phyloP scores from a whole-genome alignment of 2,888 invertebrate species.

The Notocelia uddmanniana region DNA sequence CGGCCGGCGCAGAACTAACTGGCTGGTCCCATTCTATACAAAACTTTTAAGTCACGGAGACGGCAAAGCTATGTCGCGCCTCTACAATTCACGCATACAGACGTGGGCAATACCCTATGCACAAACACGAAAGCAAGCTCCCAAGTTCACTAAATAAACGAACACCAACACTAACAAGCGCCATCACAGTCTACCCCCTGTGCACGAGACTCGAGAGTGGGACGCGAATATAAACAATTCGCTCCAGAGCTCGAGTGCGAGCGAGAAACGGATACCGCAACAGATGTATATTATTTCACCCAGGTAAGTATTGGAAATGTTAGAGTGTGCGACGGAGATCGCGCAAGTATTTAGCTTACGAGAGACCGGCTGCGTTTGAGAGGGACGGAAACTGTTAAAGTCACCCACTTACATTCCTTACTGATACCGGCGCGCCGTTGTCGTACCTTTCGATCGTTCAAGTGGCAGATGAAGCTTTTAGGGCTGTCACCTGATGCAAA shows the following conservation, averaged over 20 bases:
- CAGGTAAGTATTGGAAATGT: slow-evolving; percentile 86
- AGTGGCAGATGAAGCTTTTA: slow-evolving; percentile 86
- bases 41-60: slow-evolving; percentile 86
- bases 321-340: slow-evolving; percentile 80
- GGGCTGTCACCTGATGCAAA: slow-evolving; percentile 74
- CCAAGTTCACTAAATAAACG: slow-evolving; percentile 86
- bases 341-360: slow-evolving; percentile 79
- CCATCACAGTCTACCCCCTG: slow-evolving; percentile 83
- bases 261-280: slow-evolving; percentile 75
- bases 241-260: slow-evolving; percentile 65
- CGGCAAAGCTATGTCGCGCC: slow-evolving; percentile 86
- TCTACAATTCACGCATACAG: slow-evolving; percentile 83
- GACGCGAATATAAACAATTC: slow-evolving; percentile 84
- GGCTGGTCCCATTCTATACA: slow-evolving; percentile 78
- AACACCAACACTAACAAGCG: slow-evolving; percentile 82
- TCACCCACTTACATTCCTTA: slow-evolving; percentile 86
- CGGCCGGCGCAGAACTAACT: slow-evolving; percentile 83
- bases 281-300: slow-evolving; percentile 86
- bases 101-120: slow-evolving; percentile 78
- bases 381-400: slow-evolving; percentile 82
- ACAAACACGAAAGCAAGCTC: slow-evolving; percentile 83
- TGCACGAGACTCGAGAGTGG: slow-evolving; percentile 77
- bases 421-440: slow-evolving; percentile 81
- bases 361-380: slow-evolving; percentile 78
- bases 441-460: slow-evolving; percentile 86